Base-by-base conservation (phyloP, 2,797 vertebrate genomes). In the Harpagifer antarcticus region DNA sequence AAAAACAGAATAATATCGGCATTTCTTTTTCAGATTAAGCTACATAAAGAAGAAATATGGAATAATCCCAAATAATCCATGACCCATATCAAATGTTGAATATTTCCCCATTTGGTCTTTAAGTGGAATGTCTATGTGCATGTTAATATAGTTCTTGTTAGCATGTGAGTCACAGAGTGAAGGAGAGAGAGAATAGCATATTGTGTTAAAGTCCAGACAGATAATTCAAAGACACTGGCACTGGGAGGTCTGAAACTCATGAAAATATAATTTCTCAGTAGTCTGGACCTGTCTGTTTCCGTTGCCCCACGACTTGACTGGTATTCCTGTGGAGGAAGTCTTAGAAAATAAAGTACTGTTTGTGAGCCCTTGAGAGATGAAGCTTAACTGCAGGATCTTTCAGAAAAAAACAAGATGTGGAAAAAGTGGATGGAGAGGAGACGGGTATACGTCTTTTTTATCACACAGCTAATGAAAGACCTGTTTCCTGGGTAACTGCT, bases 401-500 rank as follows among this genome's bases (percentile, higher is more conserved):
- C 33, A 12, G 1, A 31, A 69, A 59, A 63, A 69, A 60, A 71
- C 52, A 61, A 74, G 71, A 58, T 79, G 72, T 77, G 62, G 84
- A 82, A 76, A 69, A n/a, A 79, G 85, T 23, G 43, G 19, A 71
- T 11, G 1, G 60, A 76, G 83, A 68, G 70, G 85, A 89, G 80
- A 78, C 59, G 63, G 80, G 90, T 92, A 94, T 94, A 91, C 93
- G 92, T 95, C 92, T 94, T 88, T 93, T 95, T 94, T 94, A 94
- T 93, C 92, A 92, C 93, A 91, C 84, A 84, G 87, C 88, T 86
- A 79, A 84, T 93, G 93, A 95, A 94, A 94, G 88, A 90, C 81
- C 74, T 12, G 93, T 94, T 81, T 88, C 94, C 92, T 5, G 78
- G 93, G 94, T 27, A 86, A 95, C 94, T 63, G 82, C 88, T 88